Evolutionary conservation across 1,140 invertebrate genomes (phyloP), one percentile per base, ranked within the genome.

Genomic region (Batillaria attramentaria): DNA sequence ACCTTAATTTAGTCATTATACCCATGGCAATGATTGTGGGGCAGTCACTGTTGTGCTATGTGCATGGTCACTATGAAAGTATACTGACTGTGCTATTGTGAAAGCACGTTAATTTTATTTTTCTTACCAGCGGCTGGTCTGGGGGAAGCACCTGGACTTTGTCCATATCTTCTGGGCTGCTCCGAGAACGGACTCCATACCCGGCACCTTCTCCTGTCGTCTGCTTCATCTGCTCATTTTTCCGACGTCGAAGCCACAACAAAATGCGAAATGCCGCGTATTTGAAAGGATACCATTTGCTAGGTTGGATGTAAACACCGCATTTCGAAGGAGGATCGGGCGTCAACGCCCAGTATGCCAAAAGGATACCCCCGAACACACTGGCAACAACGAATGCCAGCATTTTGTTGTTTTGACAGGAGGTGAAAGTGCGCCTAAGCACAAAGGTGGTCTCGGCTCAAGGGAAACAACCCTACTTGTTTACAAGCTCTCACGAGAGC

Each of bases 261-360:
- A 94, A 68, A 13, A 90, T 81, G 13, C 92, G 90, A 84, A 94
- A 93, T 6, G 92, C 69, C 0, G 89, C 85, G 88, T 93, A 94
- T 89, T 94, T 94, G 13, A 94, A 75, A 78, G 92, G 92, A 87
- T 93, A 94, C 92, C 93, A 94, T 86, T 92, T 93, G 62, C 93
- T 93, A 0, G 92, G 92, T 77, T 92, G 91, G 3, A 89, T 87
- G 84, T 94, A 94, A 13, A 94, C 88, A 3, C 93, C 93, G 60
- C 92, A 91, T n/a, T 94, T 92, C 6, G 92, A 92, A 57, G 90
- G 81, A 1, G 92, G 91, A 60, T 84, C 83, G 69, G 77, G 69
- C 66, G 43, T 79, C 31, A 77, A 50, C 0, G 72, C 37, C 78
- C 75, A 83, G 35, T 43, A 77, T 5, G 82, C 18, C 0, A 79